These are phyloP conservation scores for Drepana arcuata DNA, from an alignment of 1,140 invertebrate genomes.

Conservation along the genomic window DNA sequence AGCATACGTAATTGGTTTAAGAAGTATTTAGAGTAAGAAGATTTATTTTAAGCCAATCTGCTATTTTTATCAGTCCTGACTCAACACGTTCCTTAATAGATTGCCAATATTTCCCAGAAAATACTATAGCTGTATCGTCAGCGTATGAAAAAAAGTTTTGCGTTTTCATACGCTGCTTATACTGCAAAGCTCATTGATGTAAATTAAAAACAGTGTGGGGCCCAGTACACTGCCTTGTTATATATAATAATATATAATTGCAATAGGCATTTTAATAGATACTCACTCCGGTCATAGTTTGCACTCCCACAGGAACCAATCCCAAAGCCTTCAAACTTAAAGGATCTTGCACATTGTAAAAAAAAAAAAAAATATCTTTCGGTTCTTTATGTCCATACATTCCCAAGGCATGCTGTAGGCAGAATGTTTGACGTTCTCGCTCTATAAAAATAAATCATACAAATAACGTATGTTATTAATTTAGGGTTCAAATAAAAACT, in stretches of 20 bases:
- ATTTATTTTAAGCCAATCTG: background rate
- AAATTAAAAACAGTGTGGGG: too few species aligned
- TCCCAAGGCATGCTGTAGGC: slow-evolving; percentile 23
- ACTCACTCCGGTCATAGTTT: slow-evolving; percentile 18
- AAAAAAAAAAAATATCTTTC: slow-evolving; percentile 15
- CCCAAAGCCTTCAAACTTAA: slow-evolving; percentile 13
- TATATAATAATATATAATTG: too few species aligned
- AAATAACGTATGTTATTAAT: background rate
- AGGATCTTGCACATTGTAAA: slow-evolving; percentile 12
- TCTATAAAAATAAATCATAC: slow-evolving; percentile 10
- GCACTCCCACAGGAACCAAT: slow-evolving; percentile 14
- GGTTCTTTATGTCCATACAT: slow-evolving; percentile 13
- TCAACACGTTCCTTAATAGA: too few species aligned
- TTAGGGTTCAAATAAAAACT: too few species aligned
- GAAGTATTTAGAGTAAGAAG: background rate
- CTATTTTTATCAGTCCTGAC: background rate
- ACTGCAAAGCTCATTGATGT: too few species aligned
- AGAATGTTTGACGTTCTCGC: slow-evolving; percentile 10
- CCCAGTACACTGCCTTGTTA: too few species aligned
- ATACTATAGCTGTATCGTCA: too few species aligned
- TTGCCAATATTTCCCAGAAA: too few species aligned
- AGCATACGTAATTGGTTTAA: background rate
- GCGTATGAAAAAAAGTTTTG: too few species aligned
- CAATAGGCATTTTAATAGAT: too few species aligned
- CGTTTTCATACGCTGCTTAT: too few species aligned